Base-by-base conservation (phyloP, 2,888 invertebrate species). In the Stegophylla sp. region DNA sequence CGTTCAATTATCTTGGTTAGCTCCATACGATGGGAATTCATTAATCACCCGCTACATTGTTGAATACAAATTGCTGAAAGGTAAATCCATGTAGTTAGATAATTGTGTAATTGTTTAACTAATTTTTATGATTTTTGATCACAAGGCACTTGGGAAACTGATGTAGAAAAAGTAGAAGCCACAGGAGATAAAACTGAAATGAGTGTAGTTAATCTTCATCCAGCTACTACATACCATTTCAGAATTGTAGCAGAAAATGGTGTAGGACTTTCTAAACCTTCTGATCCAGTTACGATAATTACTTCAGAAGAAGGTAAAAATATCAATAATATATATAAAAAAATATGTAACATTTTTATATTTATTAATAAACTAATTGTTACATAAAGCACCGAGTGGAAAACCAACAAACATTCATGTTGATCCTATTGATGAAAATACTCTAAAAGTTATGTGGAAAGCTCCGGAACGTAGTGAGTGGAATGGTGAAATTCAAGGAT, bases 191-290 rank as follows among this genome's bases (percentile, higher is more conserved):
- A 94, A 83, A 94, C 93, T 45, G 93, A 95, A 87, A 95, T 95
- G 61, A 94, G 94, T 83, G 95, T 96, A 13, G 94, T 93, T 86
- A 95, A 94, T 86, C 89, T 96, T 12, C 90, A 93, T 84, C 96
- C 96, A 41, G 95, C 96, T 48, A 96, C 96, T 2, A 94, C 95
- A 0, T 97, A 97, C 86, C 95, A 97, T 86, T 91, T 97, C 84
- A 90, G 96, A 83, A 94, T 97, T 85, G 93, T 96, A 2, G 96
- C 96, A 82, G 95, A 96, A 88, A 97, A 97, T 85, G 94, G 94
- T 87, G 92, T 97, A 83, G 97, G 97, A 76, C 91, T 92, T n/a
- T 96, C 97, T 45, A 93, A 94, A 84, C 94, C 95, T 2, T 97
- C 97, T 0, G 95, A 96, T 85, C 93, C 94, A 1, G 95, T 97